Conservation (phyloP, 2,888 invertebrate genomes). For the Melanostoma mellinum region DNA sequence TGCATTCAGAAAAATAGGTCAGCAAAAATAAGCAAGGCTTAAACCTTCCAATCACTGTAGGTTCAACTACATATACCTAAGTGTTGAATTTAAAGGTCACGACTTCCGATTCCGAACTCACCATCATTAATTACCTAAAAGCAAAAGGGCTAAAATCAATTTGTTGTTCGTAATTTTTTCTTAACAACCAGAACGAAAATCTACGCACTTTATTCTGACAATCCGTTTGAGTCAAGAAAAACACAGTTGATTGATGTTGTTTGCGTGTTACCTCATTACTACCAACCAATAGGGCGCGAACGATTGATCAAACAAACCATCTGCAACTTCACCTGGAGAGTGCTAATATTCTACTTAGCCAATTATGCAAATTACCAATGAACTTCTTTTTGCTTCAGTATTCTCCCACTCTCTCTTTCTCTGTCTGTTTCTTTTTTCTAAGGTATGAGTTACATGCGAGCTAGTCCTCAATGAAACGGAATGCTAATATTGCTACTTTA, state of each 20-base stretch:
- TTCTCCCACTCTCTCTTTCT: not conserved
- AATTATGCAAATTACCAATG: constrained; percentile 43
- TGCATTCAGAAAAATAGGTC: too few species aligned
- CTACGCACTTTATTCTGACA: constrained; percentile 25
- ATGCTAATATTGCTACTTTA: constrained; percentile 42
- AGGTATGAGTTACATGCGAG: constrained; percentile 4
- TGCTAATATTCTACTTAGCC: constrained; percentile 46
- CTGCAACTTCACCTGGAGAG: constrained; percentile 34
- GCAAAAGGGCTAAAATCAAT: constrained; percentile 18
- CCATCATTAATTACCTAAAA: constrained; percentile 16
- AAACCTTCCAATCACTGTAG: too few species aligned
- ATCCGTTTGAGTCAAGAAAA: constrained; percentile 15
- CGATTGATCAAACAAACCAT: constrained; percentile 70
- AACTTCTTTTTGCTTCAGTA: not conserved
- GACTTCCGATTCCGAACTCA: too few species aligned
- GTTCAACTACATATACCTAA: too few species aligned
- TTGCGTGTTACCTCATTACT: constrained; percentile 35
- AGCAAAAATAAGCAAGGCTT: too few species aligned
- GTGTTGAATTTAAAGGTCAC: too few species aligned
- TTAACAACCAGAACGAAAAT: not conserved
- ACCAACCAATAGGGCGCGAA: constrained; percentile 31
- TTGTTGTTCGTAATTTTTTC: not conserved
- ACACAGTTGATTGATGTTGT: constrained; percentile 55
- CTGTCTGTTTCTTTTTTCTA: not conserved
- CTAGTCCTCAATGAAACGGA: constrained; percentile 55